Conservation (phyloP, 2,888 invertebrate species). For the Oxyscelio sp. region DNA sequence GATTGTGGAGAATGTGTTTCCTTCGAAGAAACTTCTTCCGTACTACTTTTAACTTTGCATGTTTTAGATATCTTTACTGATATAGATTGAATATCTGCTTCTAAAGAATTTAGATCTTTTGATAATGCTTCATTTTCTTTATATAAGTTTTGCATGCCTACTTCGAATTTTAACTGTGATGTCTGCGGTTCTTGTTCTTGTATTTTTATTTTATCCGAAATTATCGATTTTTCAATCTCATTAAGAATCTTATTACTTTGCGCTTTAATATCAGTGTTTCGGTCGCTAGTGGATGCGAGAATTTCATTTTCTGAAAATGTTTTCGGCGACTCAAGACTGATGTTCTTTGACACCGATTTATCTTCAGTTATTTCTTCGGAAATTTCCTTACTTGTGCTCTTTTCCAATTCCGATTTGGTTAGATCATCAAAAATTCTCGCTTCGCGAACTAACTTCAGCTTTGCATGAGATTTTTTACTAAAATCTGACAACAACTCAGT, state of each 20-base stretch:
- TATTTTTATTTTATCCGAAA: constrained; percentile 82
- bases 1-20: constrained; percentile 18
- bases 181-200: constrained; percentile 56
- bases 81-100: constrained; percentile 79
- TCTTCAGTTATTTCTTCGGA: constrained; percentile 79
- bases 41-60: constrained; percentile 71
- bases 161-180: constrained; percentile 75
- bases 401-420: constrained; percentile 16
- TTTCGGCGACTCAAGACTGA: constrained; percentile 63
- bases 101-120: constrained; percentile 77
- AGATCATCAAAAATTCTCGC: constrained; percentile 51
- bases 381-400: constrained; percentile 81
- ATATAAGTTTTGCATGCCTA: constrained; percentile 77
- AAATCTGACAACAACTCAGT: constrained; percentile 86
- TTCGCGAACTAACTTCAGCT: constrained; percentile 72
- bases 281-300: constrained; percentile 54
- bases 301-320: constrained; percentile 55
- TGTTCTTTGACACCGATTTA: constrained; percentile 14
- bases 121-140: constrained; percentile 79
- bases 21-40: constrained; percentile 48
- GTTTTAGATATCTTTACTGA: constrained; percentile 81
- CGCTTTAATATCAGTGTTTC: constrained; percentile 83
- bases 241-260: constrained; percentile 84
- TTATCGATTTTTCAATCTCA: constrained; percentile 85
- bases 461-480: constrained; percentile 83